These are phyloP conservation scores for Pseudorhiza aurosa DNA, from an alignment of 30 jellyfish, hydroid and myxozoan genomes.

Conservation along the genomic window DNA sequence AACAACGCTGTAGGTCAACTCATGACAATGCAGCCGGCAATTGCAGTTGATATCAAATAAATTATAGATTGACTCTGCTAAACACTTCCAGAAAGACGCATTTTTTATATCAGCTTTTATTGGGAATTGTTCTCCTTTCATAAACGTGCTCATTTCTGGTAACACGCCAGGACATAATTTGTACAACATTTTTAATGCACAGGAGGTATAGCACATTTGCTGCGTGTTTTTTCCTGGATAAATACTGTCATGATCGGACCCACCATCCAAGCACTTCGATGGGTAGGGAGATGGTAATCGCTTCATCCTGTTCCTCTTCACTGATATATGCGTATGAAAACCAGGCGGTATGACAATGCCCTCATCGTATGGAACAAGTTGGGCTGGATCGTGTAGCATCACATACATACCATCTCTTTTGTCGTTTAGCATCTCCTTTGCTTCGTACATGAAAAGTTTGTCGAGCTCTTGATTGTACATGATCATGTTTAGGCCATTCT, in stretches of 20 bases:
- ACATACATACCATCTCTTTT: background rate
- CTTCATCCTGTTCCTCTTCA: background rate
- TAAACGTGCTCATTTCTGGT: background rate
- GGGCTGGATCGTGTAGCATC: constrained; percentile 17
- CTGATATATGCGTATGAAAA: constrained; percentile 5
- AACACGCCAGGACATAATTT: background rate
- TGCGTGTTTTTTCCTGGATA: constrained; percentile 10
- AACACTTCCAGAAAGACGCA: background rate
- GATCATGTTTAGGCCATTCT: constrained; percentile 34
- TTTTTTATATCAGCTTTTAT: background rate
- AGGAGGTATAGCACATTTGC: background rate
- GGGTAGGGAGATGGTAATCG: constrained; percentile 8
- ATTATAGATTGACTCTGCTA: too few species aligned
- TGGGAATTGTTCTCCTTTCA: background rate
- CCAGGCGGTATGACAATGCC: constrained; percentile 20
- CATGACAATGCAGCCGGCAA: constrained; percentile 9
- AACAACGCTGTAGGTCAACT: background rate
- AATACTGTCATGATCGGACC: background rate
- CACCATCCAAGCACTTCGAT: background rate
- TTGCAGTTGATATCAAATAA: too few species aligned
- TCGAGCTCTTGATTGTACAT: background rate
- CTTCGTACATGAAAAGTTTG: background rate
- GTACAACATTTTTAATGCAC: background rate
- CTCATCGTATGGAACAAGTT: background rate
- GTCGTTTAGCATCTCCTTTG: background rate